Conservation (phyloP, 2,113 vertebrate species). For the Cnemophilus loriae region DNA sequence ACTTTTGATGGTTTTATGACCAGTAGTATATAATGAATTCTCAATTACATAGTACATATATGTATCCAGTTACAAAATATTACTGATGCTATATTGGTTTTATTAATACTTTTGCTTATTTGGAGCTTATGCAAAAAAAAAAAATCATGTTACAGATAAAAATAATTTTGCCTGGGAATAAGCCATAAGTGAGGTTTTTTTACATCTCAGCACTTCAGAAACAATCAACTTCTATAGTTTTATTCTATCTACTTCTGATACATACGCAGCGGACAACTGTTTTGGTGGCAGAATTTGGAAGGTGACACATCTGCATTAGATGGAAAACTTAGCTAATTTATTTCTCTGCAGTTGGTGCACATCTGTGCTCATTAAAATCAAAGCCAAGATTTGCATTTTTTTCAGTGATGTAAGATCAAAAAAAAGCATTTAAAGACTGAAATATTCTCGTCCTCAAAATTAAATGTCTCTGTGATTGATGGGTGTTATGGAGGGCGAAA, state of each 20-base stretch:
- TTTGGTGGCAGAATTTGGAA: neutral
- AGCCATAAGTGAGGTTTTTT: neutral
- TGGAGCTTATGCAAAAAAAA: neutral
- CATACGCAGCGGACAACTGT: neutral
- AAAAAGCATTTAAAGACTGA: neutral
- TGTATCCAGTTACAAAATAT: neutral
- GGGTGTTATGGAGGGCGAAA: neutral
- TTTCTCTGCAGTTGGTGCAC: neutral
- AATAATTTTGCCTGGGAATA: neutral
- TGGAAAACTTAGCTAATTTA: neutral
- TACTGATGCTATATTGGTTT: neutral
- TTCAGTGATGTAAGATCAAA: neutral
- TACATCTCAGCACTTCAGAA: neutral
- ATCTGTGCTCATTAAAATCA: neutral
- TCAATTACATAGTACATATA: neutral
- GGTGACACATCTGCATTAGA: neutral
- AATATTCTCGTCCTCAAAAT: neutral
- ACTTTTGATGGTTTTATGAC: neutral
- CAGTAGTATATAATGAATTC: neutral
- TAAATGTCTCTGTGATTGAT: neutral
- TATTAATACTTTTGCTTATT: neutral
- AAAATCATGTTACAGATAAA: neutral
- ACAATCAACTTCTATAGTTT: neutral
- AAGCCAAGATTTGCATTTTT: neutral
- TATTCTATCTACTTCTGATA: neutral